These are phyloP conservation scores for Cephalopterus ornatus DNA, from an alignment of 2,113 vertebrate genomes.

Conservation along the genomic window DNA sequence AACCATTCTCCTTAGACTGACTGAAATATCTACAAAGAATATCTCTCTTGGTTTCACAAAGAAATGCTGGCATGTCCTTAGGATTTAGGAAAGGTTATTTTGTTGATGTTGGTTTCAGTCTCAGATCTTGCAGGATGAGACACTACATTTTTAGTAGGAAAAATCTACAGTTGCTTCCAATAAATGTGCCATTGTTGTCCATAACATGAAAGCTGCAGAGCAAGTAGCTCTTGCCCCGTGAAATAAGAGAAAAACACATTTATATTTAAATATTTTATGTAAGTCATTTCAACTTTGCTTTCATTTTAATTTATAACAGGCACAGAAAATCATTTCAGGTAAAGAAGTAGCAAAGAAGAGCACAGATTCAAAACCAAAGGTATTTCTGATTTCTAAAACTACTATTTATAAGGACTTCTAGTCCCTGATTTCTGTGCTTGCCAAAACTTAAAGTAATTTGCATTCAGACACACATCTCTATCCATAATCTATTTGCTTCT, in stretches of 20 bases:
- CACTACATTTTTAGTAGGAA: neutral
- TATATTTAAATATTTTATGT: neutral
- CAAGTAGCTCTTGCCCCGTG: neutral
- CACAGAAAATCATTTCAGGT: constrained; percentile 35
- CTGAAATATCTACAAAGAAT: neutral
- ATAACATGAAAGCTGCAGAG: neutral
- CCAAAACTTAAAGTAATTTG: neutral
- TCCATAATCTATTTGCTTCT: neutral
- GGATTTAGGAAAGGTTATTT: neutral
- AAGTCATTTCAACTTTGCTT: constrained; percentile 36
- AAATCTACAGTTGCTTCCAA: neutral
- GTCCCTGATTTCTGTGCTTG: neutral
- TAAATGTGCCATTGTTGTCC: neutral
- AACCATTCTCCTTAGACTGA: neutral
- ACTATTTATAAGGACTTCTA: neutral
- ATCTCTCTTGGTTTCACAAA: neutral
- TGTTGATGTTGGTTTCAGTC: neutral
- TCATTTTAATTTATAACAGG: constrained; percentile 31
- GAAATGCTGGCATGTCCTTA: neutral
- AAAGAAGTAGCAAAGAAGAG: constrained; percentile 20
- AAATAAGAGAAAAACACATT: neutral
- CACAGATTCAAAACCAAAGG: neutral
- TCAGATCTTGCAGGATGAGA: neutral
- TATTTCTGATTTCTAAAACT: constrained; percentile 29
- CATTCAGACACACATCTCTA: neutral